Percentiles rank a stretch among this genome's conserved stretches.
These are phyloP conservation scores for Platygyra sinensis DNA, from an alignment of 64 coral and sea anemone species.

Conservation along the genomic window DNA sequence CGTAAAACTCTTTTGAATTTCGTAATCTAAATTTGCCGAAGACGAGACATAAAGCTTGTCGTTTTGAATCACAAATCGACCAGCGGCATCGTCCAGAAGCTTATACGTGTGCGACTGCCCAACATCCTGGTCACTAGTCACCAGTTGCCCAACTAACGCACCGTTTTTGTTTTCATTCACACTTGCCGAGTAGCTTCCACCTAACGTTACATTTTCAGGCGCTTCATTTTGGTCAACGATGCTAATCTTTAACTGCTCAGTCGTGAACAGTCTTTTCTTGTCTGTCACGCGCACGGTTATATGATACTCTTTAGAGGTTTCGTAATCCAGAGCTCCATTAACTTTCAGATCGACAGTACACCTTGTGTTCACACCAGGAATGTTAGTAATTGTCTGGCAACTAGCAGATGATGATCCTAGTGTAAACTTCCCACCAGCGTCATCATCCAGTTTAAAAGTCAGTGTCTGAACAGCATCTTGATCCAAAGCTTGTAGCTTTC, in stretches of 20 bases:
- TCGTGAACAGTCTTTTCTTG: conserved; percentile 35
- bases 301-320: conserved; percentile 31
- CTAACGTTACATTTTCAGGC: conserved; percentile 64
- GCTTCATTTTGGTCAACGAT: conserved; percentile 72
- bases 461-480: conserved; percentile 52
- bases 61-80: conserved; percentile 66
- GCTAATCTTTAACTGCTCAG: conserved; percentile 55
- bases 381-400: conserved; percentile 38
- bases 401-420: not conserved
- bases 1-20: conserved; percentile 49
- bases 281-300: conserved; percentile 55
- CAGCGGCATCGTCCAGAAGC: conserved; percentile 60
- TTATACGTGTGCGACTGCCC: conserved; percentile 55
- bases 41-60: conserved; percentile 78
- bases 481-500: conserved; percentile 67
- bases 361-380: conserved; percentile 61
- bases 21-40: conserved; percentile 67
- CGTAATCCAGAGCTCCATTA: conserved; percentile 57
- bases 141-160: conserved; percentile 48
- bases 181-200: conserved; percentile 18
- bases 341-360: conserved; percentile 35
- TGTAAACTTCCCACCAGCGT: conserved; percentile 54
- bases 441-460: conserved; percentile 64
- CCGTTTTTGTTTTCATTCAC: conserved; percentile 71
- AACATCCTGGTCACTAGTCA: conserved; percentile 56